phyloP scores from a whole-genome alignment of 2,113 vertebrate species.

The Strix aluco region DNA sequence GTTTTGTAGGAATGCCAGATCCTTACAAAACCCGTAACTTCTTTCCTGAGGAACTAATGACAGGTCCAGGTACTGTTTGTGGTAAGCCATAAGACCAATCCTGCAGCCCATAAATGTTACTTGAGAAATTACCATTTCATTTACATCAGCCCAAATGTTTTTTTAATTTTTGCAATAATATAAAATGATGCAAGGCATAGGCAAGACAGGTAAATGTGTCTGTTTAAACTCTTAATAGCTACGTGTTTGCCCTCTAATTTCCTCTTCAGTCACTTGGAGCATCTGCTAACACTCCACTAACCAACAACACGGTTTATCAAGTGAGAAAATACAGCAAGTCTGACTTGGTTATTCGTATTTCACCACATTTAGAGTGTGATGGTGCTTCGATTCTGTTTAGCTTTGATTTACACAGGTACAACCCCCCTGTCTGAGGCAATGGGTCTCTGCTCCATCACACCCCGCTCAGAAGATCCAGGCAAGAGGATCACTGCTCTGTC shows the following conservation, averaged over 20 bases:
- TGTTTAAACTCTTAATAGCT: background rate
- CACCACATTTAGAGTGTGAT: background rate
- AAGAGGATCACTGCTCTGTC: background rate
- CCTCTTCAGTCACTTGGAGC: background rate
- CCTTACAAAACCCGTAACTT: background rate
- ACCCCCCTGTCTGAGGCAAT: background rate
- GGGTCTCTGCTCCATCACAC: background rate
- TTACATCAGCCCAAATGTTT: background rate
- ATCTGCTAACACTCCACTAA: background rate
- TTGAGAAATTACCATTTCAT: background rate
- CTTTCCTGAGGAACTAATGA: conserved; percentile 21
- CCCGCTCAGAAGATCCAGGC: background rate
- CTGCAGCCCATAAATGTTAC: background rate
- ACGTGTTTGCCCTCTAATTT: background rate
- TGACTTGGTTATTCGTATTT: background rate
- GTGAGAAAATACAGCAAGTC: background rate
- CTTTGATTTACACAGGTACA: background rate
- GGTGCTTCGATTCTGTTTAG: background rate
- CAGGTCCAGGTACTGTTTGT: background rate
- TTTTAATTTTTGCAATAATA: background rate
- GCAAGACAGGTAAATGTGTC: background rate
- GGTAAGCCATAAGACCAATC: background rate
- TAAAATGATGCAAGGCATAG: background rate
- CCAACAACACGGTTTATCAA: background rate
- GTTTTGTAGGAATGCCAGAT: conserved; percentile 40